A percentile compares a stretch with the other conserved stretches of the same genome.
phyloP scores from a whole-genome alignment of 2,888 invertebrate species.

The Yponomeuta malinellus region DNA sequence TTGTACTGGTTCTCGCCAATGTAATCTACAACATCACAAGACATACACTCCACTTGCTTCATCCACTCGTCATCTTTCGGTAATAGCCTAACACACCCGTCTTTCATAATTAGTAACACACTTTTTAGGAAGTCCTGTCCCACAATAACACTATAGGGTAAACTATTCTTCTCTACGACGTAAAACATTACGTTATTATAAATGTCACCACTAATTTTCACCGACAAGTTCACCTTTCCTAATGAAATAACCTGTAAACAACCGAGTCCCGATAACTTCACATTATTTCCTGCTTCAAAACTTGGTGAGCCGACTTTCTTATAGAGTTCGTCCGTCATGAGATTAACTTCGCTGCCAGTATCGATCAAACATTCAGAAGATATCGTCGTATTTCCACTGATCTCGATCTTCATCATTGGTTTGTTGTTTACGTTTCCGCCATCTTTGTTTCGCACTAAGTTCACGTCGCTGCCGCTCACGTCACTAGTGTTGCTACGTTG shows the following conservation, averaged over 20 bases:
- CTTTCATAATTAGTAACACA: background rate
- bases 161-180: constrained; percentile 9
- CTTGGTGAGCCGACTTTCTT: background rate
- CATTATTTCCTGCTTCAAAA: background rate
- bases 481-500: background rate
- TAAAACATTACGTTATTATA: constrained; percentile 18
- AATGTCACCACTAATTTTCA: constrained; percentile 10
- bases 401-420: background rate
- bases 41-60: no score
- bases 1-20: background rate
- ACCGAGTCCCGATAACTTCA: background rate
- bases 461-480: background rate
- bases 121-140: constrained; percentile 19
- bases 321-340: constrained; percentile 9
- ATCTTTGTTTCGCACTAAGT: background rate
- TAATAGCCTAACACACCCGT: no score
- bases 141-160: constrained; percentile 19
- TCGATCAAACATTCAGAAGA: constrained; percentile 6
- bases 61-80: no score
- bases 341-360: constrained; percentile 8
- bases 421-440: background rate
- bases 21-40: no score
- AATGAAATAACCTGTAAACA: background rate
- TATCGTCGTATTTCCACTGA: background rate
- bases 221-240: background rate